Conservation (phyloP, 2,888 invertebrate species). For the Pseudanteris insignis region DNA sequence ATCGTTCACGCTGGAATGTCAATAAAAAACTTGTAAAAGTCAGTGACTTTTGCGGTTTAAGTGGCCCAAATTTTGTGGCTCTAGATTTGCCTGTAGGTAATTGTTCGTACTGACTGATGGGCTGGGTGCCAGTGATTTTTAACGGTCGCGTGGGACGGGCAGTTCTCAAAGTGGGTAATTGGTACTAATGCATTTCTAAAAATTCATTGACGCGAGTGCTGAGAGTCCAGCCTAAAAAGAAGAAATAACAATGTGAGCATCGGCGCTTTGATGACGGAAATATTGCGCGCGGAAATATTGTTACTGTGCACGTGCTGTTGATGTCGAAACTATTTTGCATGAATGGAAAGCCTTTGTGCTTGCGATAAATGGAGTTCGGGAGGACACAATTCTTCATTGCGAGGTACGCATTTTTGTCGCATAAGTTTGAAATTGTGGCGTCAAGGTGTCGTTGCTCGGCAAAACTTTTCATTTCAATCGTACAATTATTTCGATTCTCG, state of each 20-base stretch:
- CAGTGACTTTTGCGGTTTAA: too few relatives aligned
- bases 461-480: too few relatives aligned
- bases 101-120: not conserved
- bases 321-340: constrained; percentile 17
- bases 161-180: constrained; percentile 1
- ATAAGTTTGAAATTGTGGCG: constrained; percentile 5
- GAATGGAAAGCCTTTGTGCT: constrained; percentile 12
- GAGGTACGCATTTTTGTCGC: constrained; percentile 18
- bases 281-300: constrained; percentile 11
- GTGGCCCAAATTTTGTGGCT: too few relatives aligned
- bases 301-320: constrained; percentile 26
- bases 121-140: not conserved
- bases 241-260: not conserved
- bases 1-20: too few relatives aligned
- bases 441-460: constrained; percentile 18
- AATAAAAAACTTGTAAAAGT: too few relatives aligned
- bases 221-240: not conserved
- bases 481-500: too few relatives aligned
- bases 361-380: constrained; percentile 25
- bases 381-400: constrained; percentile 13
- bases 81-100: not conserved
- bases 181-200: not conserved
- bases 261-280: not conserved
- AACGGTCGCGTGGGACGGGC: not conserved
- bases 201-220: not conserved